phyloP scores from a whole-genome alignment of 2,888 invertebrate genomes.

The Anodontia alba region DNA sequence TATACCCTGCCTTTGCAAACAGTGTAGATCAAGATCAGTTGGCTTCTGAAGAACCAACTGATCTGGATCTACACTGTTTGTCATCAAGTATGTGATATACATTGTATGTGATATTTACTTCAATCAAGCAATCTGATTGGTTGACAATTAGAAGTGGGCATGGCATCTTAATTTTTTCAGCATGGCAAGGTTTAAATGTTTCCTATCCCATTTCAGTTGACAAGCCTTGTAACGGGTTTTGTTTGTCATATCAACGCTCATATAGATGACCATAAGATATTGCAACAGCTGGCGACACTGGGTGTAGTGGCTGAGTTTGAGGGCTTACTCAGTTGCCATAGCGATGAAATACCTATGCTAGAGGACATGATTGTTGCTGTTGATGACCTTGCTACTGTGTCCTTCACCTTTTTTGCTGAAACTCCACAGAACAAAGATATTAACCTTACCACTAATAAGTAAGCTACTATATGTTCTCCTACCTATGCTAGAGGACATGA shows the following conservation, averaged over 20 bases:
- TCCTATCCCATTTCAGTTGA: conserved; percentile 90
- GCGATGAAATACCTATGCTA: conserved; percentile 95
- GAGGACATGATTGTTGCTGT: conserved; percentile 98
- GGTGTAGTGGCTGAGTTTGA: conserved; percentile 95
- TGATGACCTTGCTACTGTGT: conserved; percentile 94
- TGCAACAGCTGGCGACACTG: conserved; percentile 90
- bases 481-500: conserved; percentile 97
- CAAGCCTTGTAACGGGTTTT: conserved; percentile 92
- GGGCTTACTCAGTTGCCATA: conserved; percentile 94
- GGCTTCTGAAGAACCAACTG: too few relatives aligned
- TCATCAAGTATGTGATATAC: too few relatives aligned
- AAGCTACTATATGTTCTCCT: too few relatives aligned
- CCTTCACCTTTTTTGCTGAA: conserved; percentile 87
- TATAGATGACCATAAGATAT: conserved; percentile 90
- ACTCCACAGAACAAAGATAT: conserved; percentile 42
- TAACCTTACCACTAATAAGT: conserved; percentile 50
- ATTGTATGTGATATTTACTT: too few relatives aligned
- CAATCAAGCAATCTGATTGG: too few relatives aligned
- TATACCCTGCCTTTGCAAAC: too few relatives aligned
- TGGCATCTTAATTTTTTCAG: too few relatives aligned
- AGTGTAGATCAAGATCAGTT: too few relatives aligned
- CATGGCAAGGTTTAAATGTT: too few relatives aligned
- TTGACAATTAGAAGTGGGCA: too few relatives aligned
- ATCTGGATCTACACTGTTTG: too few relatives aligned
- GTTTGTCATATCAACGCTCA: conserved; percentile 94